Conservation (phyloP, 2,113 vertebrate species). For the Vanacampus margaritifer region DNA sequence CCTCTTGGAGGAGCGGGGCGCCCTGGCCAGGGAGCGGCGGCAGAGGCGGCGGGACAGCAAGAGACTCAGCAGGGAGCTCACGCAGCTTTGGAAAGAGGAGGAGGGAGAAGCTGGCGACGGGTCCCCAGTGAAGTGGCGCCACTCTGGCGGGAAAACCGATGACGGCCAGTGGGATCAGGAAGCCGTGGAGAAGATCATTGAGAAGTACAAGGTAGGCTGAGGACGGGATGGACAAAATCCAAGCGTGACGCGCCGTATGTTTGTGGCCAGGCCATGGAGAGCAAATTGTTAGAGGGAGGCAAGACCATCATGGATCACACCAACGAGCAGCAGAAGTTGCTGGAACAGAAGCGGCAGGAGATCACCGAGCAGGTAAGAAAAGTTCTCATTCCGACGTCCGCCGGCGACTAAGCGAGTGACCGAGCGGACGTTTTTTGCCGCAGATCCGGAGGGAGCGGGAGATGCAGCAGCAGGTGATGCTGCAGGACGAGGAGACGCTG, state of each 20-base stretch:
- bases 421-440: not conserved
- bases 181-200: constrained; percentile 85
- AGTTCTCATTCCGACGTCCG: not conserved
- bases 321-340: constrained; percentile 93
- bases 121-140: constrained; percentile 64
- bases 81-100: constrained; percentile 55
- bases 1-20: constrained; percentile 87
- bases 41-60: constrained; percentile 80
- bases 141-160: constrained; percentile 83
- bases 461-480: constrained; percentile 90
- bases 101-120: constrained; percentile 67
- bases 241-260: not conserved
- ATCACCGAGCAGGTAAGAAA: constrained; percentile 86
- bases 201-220: constrained; percentile 87
- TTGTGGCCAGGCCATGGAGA: constrained; percentile 84
- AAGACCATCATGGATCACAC: constrained; percentile 96
- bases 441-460: constrained; percentile 89
- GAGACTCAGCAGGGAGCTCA: constrained; percentile 63
- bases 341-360: constrained; percentile 91
- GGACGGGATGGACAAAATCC: too few relatives aligned
- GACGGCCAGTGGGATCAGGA: constrained; percentile 86
- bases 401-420: not conserved
- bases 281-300: constrained; percentile 91
- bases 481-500: constrained; percentile 89
- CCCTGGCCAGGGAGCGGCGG: constrained; percentile 84